A percentile compares a stretch with the other conserved stretches of the same genome.
Evolutionary conservation across 2,113 vertebrate genomes (phyloP).

Genomic region (Boulengeromyrus knoepffleri): DNA sequence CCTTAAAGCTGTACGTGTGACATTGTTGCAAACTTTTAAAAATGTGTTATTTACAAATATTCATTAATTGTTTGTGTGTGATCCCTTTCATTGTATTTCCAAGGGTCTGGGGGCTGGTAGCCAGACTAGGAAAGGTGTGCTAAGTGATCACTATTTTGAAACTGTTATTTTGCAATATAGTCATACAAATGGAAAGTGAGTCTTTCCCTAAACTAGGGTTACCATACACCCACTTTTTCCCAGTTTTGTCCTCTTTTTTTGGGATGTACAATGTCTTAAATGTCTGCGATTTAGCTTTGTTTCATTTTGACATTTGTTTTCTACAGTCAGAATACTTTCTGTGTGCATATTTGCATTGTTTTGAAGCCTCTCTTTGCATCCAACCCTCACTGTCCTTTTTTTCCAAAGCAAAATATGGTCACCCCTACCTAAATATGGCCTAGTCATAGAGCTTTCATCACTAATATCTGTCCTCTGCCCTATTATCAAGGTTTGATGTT

Average conservation of each 20-base stretch:
- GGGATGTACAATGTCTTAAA: neutral
- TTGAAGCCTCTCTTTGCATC: neutral
- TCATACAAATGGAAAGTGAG: neutral
- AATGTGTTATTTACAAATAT: neutral
- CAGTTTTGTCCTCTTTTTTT: neutral
- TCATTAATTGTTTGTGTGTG: constrained; percentile 27
- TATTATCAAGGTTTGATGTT: neutral
- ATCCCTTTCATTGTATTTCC: constrained; percentile 28
- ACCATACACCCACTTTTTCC: neutral
- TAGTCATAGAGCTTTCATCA: neutral
- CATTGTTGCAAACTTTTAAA: constrained; percentile 17
- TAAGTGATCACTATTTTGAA: constrained; percentile 37
- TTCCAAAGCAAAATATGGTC: neutral
- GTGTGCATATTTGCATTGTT: neutral
- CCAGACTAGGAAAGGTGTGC: neutral
- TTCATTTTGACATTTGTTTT: neutral
- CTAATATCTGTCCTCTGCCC: neutral
- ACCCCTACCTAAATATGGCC: neutral
- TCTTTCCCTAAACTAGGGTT: neutral
- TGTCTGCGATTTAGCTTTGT: neutral
- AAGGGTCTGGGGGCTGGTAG: neutral
- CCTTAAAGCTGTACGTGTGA: neutral
- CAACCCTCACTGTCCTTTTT: neutral
- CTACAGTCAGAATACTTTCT: neutral
- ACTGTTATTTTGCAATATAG: constrained; percentile 30